Evolutionary conservation across 1,140 invertebrate genomes (phyloP).

Genomic region (Cydia amplana): DNA sequence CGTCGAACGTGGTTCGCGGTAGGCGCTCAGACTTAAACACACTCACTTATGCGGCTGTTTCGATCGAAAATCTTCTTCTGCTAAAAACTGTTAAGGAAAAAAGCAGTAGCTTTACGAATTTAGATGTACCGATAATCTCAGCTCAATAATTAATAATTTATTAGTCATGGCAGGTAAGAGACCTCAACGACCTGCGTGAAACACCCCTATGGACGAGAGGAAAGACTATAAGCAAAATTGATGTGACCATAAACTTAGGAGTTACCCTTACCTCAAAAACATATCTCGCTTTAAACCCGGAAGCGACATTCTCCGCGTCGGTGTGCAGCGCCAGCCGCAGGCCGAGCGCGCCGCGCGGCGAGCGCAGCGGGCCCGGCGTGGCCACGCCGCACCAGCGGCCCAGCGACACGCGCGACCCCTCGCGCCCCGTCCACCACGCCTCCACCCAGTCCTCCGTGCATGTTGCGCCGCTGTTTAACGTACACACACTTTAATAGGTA

Average conservation of each 20-base stretch:
- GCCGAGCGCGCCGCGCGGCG: conserved; percentile 89
- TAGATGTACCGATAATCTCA: too few relatives aligned
- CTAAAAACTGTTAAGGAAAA: too few relatives aligned
- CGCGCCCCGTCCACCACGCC: conserved; percentile 92
- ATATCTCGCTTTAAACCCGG: conserved; percentile 94
- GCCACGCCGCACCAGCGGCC: conserved; percentile 92
- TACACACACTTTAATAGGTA: neutral
- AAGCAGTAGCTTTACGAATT: too few relatives aligned
- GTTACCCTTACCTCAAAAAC: conserved; percentile 85
- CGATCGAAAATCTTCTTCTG: too few relatives aligned
- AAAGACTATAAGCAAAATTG: neutral
- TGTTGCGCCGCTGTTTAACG: conserved; percentile 79
- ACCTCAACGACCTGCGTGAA: too few relatives aligned
- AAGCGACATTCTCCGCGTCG: conserved; percentile 90
- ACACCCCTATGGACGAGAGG: neutral
- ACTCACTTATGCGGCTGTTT: too few relatives aligned
- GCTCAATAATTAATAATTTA: too few relatives aligned
- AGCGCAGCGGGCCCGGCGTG: conserved; percentile 94
- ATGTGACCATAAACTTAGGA: too few relatives aligned
- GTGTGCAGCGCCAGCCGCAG: conserved; percentile 92
- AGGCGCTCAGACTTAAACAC: too few relatives aligned
- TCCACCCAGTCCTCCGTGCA: conserved; percentile 97
- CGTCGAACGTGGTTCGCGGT: too few relatives aligned
- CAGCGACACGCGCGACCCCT: conserved; percentile 88
- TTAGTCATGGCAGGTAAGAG: too few relatives aligned